These are phyloP conservation scores for Microtus richardsoni DNA, from an alignment of 2,113 vertebrate genomes.

Conservation along the genomic window DNA sequence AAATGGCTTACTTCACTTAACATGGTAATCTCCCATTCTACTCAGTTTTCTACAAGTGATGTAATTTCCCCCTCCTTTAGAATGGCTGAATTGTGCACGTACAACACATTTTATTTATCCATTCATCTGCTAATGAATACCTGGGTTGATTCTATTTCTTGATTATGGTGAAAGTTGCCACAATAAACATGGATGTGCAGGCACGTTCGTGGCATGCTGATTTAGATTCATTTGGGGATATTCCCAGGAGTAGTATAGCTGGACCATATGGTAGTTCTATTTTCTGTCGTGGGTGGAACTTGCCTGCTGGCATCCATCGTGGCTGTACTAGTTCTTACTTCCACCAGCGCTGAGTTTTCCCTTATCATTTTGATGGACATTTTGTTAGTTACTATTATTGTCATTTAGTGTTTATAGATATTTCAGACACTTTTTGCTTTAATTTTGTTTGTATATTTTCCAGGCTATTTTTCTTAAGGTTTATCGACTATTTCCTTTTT, in stretches of 20 bases:
- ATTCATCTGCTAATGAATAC: neutral
- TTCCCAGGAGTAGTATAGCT: neutral
- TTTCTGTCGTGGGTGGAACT: neutral
- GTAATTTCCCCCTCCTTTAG: neutral
- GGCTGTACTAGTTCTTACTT: neutral
- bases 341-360: neutral
- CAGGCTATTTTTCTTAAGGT: constrained; percentile 27
- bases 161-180: neutral
- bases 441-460: constrained; percentile 21
- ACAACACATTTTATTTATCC: neutral
- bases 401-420: constrained; percentile 13
- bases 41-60: neutral
- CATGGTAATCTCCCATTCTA: neutral
- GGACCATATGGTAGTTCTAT: neutral
- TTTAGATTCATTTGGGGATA: neutral
- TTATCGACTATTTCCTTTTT: constrained; percentile 6
- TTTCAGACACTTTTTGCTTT: neutral
- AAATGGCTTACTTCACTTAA: neutral
- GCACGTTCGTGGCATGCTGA: neutral
- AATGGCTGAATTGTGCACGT: neutral
- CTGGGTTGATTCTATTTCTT: neutral
- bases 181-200: neutral
- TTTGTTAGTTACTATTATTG: neutral
- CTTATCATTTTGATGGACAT: constrained; percentile 10
- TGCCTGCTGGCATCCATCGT: neutral